These are phyloP conservation scores for Eudyptes chrysolophus DNA, from an alignment of 2,113 vertebrate species.

Conservation along the genomic window DNA sequence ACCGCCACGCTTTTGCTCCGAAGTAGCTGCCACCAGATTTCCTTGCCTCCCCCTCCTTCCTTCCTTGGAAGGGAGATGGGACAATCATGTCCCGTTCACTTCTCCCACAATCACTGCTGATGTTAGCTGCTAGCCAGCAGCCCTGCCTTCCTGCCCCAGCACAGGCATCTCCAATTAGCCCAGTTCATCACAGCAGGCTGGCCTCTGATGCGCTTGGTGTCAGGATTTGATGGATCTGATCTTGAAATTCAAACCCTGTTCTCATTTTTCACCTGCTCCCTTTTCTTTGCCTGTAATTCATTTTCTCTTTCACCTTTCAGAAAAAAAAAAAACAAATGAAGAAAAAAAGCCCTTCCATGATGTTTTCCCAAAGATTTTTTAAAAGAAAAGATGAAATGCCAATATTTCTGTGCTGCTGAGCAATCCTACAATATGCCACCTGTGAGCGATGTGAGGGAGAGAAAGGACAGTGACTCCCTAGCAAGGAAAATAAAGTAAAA, in stretches of 20 bases:
- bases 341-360: not conserved
- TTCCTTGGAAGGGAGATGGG: not conserved
- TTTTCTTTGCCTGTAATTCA: not conserved
- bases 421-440: not conserved
- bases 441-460: not conserved
- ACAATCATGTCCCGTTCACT: accelerated
- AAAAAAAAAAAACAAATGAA: not conserved
- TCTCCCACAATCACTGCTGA: no score
- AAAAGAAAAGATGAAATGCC: not conserved
- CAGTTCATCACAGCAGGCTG: not conserved
- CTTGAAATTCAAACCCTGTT: not conserved
- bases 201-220: accelerated
- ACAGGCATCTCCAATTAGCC: not conserved
- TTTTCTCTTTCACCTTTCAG: constrained; percentile 4
- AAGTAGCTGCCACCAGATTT: not conserved
- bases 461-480: not conserved
- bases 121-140: not conserved
- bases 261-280: not conserved
- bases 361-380: not conserved
- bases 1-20: not conserved
- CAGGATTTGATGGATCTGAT: not conserved
- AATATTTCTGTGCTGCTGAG: not conserved
- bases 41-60: not conserved
- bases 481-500: not conserved
- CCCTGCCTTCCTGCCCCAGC: not conserved